Evolutionary conservation across 2,113 vertebrate species (phyloP), one percentile per base, ranked within the genome.

Genomic region (Epinephelus moara): DNA sequence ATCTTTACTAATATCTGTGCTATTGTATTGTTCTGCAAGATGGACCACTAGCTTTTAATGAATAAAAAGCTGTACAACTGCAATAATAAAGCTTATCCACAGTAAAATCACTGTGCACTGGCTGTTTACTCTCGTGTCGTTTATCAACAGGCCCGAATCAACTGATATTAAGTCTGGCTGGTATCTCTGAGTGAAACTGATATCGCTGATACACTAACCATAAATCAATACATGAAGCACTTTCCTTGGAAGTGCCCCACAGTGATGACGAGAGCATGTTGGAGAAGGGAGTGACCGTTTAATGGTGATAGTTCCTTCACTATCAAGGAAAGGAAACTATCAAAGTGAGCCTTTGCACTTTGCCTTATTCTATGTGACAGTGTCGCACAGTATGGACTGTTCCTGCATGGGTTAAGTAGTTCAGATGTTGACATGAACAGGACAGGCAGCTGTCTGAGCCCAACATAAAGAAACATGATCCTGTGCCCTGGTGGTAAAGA

Each of bases 401-500:
- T 77, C 76, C 62, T 42, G 21, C 33, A 50, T 4, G 67, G 62
- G 11, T 70, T 12, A 47, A 69, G 68, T 15, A 53, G 30, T 42
- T 70, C 49, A 42, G 59, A 86, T 86, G 87, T 82, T 84, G 75
- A 90, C 60, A 64, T 37, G 33, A 80, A 67, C 14, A 45, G 85
- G 42, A 53, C 42, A 72, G 64, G 53, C 88, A 92, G 88, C 82
- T 91, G 91, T 60, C 66, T 69, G 42, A 37, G 62, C 59, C 63
- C 37, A 37, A 27, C 62, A 33, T 52, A 42, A 19, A 30, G 69
- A 71, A 81, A 92, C 47, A 75, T 50, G 74, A 86, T 56, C 69
- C 7, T 40, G 75, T 81, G 67, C 17, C 50, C 75, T 75, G 70
- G 52, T 64, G 79, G 70, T 89, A 69, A 76, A 84, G 13, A 87